phyloP scores from a whole-genome alignment of 2,113 vertebrate genomes.

The Ivindomyrus marchei region DNA sequence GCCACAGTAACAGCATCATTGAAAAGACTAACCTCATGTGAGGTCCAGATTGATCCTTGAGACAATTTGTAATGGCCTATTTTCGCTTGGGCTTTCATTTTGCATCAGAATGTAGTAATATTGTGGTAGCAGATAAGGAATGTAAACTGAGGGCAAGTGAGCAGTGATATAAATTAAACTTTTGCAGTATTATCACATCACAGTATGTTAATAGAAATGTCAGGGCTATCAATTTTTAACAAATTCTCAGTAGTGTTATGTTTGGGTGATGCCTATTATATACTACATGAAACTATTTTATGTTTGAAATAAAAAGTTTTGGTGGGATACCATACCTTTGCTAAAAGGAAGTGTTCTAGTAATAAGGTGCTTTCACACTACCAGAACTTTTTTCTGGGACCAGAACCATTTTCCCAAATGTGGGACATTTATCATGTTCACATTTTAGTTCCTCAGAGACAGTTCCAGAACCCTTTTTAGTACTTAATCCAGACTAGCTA shows the following conservation, averaged over 20 bases:
- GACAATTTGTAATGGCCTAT: background rate
- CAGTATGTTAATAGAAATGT: background rate
- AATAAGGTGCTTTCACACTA: too few species aligned
- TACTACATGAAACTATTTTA: background rate
- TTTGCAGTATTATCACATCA: background rate
- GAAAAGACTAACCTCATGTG: background rate
- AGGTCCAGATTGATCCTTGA: slow-evolving; percentile 17
- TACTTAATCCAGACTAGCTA: too few species aligned
- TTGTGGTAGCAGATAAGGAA: background rate
- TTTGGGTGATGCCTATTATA: background rate
- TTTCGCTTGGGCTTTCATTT: background rate
- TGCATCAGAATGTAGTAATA: background rate
- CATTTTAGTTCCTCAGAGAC: background rate
- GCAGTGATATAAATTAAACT: slow-evolving; percentile 12
- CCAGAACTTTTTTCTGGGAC: too few species aligned
- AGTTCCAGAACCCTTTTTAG: too few species aligned
- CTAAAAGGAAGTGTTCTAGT: too few species aligned
- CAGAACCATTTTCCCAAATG: too few species aligned
- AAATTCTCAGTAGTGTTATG: background rate
- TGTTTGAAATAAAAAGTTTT: background rate
- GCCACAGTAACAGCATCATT: background rate
- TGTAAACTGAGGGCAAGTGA: slow-evolving; percentile 22
- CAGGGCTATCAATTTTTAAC: background rate
- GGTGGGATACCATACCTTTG: too few species aligned
- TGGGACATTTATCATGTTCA: background rate